Base-by-base conservation (phyloP, 2,888 invertebrate species). In the Hecatera dysodea region DNA sequence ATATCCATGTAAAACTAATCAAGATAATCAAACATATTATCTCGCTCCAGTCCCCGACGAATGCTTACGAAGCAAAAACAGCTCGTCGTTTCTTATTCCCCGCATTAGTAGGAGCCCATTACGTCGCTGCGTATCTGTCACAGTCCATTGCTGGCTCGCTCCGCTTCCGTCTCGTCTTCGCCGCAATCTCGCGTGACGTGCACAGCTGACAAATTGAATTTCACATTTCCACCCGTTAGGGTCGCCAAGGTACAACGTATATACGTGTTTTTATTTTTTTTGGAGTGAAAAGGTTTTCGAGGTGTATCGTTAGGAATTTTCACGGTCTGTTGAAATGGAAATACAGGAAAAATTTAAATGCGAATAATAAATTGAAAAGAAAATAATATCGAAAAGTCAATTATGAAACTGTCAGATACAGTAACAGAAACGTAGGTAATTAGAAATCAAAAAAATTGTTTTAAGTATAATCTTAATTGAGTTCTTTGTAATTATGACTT, bases 191-290 rank as follows among this genome's bases (percentile, higher is more conserved):
- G 22, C 74, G 67, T 80, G 82, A 84, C 80, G 77, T 82, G 77
- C 59, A 76, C 82, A 64, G 55, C 75, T 80, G 82, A 82, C 76
- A 83, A 83, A 83, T 83, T 84, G 82, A 80, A 84, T 83, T 78
- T 52, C 63, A 67, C 69, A 80, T 82, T 83, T 78, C 55, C 63
- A 67, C 69, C 57, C 67, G 63, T 57, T 75, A 82, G 80, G 80
- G 75, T 57, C 56, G 46, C 79, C 56, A 74, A 66, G 57, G 52
- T 44, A 52, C 36, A 55, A 56, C 36, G 52, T 42, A 27, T 57
- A 36, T 56, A n/a, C n/a, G n/a, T n/a, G n/a, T n/a, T n/a, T n/a
- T n/a, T n/a, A n/a, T 29, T 48, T 53, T 27, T 24, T 24, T 19
- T 39, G 29, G 24, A n/a, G 8, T 57, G n/a, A 22, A 72, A 27